Base-by-base conservation (phyloP, 2,888 invertebrate species). In the Microplitis deprimator region DNA sequence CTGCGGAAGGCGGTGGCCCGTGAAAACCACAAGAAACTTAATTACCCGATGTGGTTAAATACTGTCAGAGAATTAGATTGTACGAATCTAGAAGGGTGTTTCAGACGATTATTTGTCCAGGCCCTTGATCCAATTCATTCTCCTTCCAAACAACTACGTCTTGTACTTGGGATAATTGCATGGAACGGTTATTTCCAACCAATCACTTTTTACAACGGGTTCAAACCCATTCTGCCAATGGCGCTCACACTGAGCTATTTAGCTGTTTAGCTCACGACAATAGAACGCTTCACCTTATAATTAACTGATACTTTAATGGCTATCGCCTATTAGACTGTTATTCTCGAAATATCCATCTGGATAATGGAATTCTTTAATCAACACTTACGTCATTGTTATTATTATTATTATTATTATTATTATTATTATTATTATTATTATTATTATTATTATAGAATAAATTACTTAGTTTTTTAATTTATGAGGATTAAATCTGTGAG, bases 1-100 rank as follows among this genome's bases (percentile, higher is more conserved):
- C 81, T 50, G 5, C 8, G 50, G 80, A 77, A 80, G 81, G 79
- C 78, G 81, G 75, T 82, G 80, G 85, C 77, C 81, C 80, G 81
- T 83, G 84, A 84, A 85, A 84, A 82, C 86, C 83, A 80, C 82
- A 82, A 81, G 82, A 82, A 84, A 85, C 84, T 85, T 86, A 86
- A 86, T 85, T 86, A 85, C 83, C 82, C 82, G 81, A 81, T 80
- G 80, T 81, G 80, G 81, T 75, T 80, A 80, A 80, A 83, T 82
- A 82, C 83, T 82, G 77, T 80, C 67, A 40, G 39, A 1, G 60
- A 59, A 16, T 16, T 8, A 40, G 68, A 10, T 41, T 17, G 8
- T 16, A 68, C 16, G 29, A 29, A 29, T 29, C 0, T 29, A 29
- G 29, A 41, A 68, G 7, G 50, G 16, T 16, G 20, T 39, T 81